Percentiles rank a stretch among this genome's conserved stretches.
Evolutionary conservation across 2,113 vertebrate genomes (phyloP).

Genomic region (Bubo blakistoni): DNA sequence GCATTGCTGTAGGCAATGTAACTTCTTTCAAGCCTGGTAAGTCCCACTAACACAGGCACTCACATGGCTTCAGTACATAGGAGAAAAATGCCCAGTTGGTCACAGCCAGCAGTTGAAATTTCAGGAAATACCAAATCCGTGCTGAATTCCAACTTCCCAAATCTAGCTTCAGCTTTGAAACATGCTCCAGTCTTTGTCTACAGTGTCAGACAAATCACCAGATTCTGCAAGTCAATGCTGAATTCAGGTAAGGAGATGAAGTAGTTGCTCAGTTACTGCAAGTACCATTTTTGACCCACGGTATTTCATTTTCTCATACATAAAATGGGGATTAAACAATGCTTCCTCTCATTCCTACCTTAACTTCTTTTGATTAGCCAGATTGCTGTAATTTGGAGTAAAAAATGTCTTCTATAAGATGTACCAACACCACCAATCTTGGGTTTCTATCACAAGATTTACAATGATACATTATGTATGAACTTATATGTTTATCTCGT

Average conservation of each 20-base stretch:
- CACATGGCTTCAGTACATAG: fast-evolving
- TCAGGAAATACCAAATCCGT: neutral
- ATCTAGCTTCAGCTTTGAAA: neutral
- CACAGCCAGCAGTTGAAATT: neutral
- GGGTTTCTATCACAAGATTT: neutral
- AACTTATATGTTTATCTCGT: neutral
- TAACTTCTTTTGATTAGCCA: neutral
- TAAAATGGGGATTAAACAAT: neutral
- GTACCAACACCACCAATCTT: neutral
- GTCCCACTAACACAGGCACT: neutral
- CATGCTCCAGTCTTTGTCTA: neutral
- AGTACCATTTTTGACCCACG: neutral
- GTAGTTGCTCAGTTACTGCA: neutral
- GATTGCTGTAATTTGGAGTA: neutral
- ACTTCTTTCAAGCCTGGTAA: neutral
- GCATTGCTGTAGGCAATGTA: neutral
- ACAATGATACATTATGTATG: neutral
- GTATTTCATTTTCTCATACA: neutral
- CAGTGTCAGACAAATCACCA: neutral
- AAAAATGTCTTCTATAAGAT: neutral
- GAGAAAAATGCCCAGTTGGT: neutral
- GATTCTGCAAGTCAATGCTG: neutral
- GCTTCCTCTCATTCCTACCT: neutral
- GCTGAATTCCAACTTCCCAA: neutral
- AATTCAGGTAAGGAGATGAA: neutral